Base-by-base conservation (phyloP, 2,113 vertebrate genomes). In the Pterocles burchelli region DNA sequence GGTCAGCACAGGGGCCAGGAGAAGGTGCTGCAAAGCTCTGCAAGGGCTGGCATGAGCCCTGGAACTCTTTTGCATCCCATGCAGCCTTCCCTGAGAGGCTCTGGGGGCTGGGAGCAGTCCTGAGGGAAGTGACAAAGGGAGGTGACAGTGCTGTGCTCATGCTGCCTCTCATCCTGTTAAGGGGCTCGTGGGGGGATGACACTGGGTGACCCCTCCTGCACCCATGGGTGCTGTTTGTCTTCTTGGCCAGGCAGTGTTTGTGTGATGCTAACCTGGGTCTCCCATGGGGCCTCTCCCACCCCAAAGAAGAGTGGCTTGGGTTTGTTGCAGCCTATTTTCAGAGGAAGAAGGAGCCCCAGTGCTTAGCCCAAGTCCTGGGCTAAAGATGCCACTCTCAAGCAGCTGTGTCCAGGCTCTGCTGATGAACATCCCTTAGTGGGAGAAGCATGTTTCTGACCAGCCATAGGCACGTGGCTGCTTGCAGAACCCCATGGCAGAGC, bases 401-500 rank as follows among this genome's bases (percentile, higher is more conserved):
- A 51, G 22, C 43, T 58, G 24, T 3, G 3, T 57, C 24, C 26
- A 88, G 25, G 31, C 28, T 86, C 31, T 74, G 63, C 12, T 79
- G 38, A 31, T 48, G 49, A 75, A 33, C 25, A 62, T 33, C 25
- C 18, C 21, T 71, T 0, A 0, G 36, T 82, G 51, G 33, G 48
- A 89, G 48, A 62, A 54, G 43, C 0, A 0, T 31, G 17, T 55
- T 78, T 89, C 38, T 71, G 82, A 71, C 14, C 19, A 75, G 22
- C 25, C 0, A 2, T 5, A 1, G 49, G 55, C 9, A 61, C 0
- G 0, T 54, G 38, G 34, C 66, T 72, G n/a, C 48, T 81, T 2
- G 0, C 1, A 67, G 43, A 88, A 26, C 10, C 8, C 22, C 13
- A 8, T 20, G 31, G 52, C 54, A 33, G 43, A 52, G 46, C 1